A percentile compares a stretch with the other conserved stretches of the same genome.
Conservation (phyloP, 2,888 invertebrate species). For the Axea sp. region DNA sequence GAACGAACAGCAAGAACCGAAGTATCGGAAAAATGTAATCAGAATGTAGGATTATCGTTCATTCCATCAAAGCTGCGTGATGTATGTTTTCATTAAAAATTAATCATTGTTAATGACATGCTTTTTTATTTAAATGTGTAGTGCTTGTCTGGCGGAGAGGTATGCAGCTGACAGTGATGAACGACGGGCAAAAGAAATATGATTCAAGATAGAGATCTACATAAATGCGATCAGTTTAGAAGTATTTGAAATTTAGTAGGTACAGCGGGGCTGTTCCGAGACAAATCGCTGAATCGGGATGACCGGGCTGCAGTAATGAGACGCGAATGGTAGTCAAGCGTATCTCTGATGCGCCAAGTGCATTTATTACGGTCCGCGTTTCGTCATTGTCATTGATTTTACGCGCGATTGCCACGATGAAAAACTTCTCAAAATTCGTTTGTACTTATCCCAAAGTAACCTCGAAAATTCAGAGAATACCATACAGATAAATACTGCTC, state of each 20-base stretch:
- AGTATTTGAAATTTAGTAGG: conserved; percentile 9
- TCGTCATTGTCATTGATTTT: not conserved
- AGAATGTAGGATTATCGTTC: no score
- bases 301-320: not conserved
- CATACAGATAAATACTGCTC: conserved; percentile 7
- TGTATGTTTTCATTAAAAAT: no score
- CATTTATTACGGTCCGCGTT: not conserved
- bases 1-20: not conserved
- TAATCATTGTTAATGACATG: no score
- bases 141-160: no score
- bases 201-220: conserved; percentile 2
- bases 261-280: conserved; percentile 1
- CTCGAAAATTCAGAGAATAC: conserved; percentile 8
- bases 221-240: conserved; percentile 7
- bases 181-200: conserved; percentile 14
- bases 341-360: not conserved
- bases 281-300: not conserved
- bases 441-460: conserved; percentile 25
- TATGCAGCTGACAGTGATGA: conserved; percentile 27
- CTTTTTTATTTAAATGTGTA: no score
- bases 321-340: not conserved
- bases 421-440: conserved; percentile 27
- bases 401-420: not conserved
- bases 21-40: no score
- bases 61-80: not conserved